Percentiles rank a stretch among this genome's conserved stretches.
These are phyloP conservation scores for Garrulus glandarius DNA, from an alignment of 2,797 vertebrate species.

Conservation along the genomic window DNA sequence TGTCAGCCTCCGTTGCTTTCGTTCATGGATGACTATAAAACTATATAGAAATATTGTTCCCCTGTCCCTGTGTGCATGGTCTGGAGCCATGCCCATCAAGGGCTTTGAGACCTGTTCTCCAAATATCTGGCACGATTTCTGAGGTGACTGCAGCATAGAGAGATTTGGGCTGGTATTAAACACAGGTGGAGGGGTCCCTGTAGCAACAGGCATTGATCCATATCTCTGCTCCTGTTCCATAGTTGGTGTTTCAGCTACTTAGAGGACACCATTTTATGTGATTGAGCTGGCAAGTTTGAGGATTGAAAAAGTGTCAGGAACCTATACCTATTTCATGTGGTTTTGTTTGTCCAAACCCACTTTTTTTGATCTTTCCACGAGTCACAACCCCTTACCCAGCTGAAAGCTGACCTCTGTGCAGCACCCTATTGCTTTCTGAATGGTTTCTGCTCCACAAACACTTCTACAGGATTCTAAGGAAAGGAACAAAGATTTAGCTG, in stretches of 20 bases:
- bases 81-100: not conserved
- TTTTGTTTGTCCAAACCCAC: not conserved
- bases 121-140: not conserved
- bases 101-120: not conserved
- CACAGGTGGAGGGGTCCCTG: not conserved
- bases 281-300: not conserved
- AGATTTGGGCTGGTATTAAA: not conserved
- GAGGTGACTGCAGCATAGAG: not conserved
- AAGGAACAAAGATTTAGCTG: not conserved
- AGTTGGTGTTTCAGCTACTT: not conserved
- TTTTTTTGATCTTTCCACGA: not conserved
- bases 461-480: not conserved
- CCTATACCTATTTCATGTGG: not conserved
- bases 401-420: not conserved
- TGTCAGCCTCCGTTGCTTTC: not conserved
- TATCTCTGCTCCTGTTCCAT: not conserved
- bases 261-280: not conserved
- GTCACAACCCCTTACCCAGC: not conserved
- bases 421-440: not conserved
- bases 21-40: not conserved
- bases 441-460: not conserved
- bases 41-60: not conserved
- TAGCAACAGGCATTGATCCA: not conserved
- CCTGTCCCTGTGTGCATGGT: not conserved
- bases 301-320: not conserved